Evolutionary conservation across 2,797 vertebrate genomes (phyloP).

Genomic region (Lepus oiostolus): DNA sequence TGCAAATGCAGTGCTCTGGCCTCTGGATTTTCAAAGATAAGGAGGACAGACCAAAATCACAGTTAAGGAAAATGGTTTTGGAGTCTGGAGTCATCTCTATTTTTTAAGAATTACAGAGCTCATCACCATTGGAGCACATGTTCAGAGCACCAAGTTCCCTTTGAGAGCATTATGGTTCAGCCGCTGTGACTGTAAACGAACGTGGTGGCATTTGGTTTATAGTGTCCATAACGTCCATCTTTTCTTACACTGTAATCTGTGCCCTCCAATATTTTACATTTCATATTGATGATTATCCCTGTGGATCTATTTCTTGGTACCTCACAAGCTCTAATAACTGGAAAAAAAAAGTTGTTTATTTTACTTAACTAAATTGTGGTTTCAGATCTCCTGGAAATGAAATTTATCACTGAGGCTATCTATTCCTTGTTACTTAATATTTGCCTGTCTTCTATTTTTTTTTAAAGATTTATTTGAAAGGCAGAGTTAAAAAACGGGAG

Average conservation of each 20-base stretch:
- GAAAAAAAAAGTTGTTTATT: conserved; percentile 24
- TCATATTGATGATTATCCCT: conserved; percentile 12
- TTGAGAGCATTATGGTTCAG: background rate
- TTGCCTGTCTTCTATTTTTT: background rate
- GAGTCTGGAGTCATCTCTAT: background rate
- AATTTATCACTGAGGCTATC: background rate
- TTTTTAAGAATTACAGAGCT: background rate
- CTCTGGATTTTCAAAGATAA: background rate
- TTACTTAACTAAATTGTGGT: conserved; percentile 22
- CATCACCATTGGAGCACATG: background rate
- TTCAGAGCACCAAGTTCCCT: background rate
- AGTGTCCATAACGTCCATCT: too few relatives aligned
- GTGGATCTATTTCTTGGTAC: conserved; percentile 21
- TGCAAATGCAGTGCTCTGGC: background rate
- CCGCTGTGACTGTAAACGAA: background rate
- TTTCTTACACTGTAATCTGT: background rate
- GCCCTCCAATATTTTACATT: conserved; percentile 38
- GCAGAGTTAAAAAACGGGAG: too few relatives aligned
- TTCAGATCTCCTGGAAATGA: background rate
- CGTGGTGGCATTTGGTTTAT: background rate
- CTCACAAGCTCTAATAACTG: background rate
- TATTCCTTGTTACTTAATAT: background rate
- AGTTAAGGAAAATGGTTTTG: background rate
- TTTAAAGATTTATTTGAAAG: too few relatives aligned
- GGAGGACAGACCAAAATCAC: background rate